Percentiles rank a stretch among this genome's conserved stretches.
These are phyloP conservation scores for Chamaea fasciata DNA, from an alignment of 2,113 vertebrate species.

Conservation along the genomic window DNA sequence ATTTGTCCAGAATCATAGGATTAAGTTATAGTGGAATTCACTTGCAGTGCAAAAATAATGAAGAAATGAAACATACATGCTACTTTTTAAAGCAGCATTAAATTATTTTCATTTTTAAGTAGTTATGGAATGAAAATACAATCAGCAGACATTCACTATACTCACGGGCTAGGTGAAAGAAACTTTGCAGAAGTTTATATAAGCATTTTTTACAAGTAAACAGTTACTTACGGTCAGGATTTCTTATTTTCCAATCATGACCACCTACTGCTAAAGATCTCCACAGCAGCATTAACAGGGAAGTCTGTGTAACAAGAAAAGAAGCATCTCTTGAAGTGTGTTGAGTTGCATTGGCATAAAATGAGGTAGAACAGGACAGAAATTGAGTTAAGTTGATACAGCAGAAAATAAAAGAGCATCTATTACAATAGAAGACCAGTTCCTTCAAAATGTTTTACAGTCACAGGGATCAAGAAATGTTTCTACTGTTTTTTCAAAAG, in stretches of 20 bases:
- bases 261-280: slow-evolving; percentile 54
- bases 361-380: background rate
- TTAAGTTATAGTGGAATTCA: background rate
- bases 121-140: background rate
- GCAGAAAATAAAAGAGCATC: background rate
- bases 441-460: background rate
- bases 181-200: background rate
- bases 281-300: slow-evolving; percentile 29
- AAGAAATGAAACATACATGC: background rate
- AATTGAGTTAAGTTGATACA: background rate
- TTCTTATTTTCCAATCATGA: slow-evolving; percentile 43
- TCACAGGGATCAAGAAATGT: background rate
- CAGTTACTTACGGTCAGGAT: slow-evolving; percentile 68
- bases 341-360: background rate
- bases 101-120: background rate
- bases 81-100: background rate
- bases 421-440: background rate
- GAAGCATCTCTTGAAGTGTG: background rate
- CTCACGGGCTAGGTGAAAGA: background rate
- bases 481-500: background rate
- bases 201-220: background rate
- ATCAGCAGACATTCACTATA: background rate
- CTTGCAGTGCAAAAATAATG: background rate
- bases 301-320: slow-evolving; percentile 50
- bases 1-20: background rate